These are phyloP conservation scores for Girardinichthys multiradiatus DNA, from an alignment of 2,113 vertebrate species.

Conservation along the genomic window DNA sequence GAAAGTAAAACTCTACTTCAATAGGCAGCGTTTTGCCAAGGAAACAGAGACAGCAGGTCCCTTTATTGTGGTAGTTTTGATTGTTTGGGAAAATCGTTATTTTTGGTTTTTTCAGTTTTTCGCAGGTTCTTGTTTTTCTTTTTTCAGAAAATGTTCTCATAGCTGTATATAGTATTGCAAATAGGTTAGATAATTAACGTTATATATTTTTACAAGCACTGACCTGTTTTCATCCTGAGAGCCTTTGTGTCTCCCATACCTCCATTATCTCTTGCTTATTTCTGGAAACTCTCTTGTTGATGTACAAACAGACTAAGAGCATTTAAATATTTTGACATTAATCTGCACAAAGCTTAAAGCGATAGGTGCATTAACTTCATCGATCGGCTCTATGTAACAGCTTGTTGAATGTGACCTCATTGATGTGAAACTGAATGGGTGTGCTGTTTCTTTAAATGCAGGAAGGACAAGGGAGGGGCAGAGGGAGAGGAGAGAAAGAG, in stretches of 20 bases:
- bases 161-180: neutral
- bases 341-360: neutral
- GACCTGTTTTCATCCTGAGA: neutral
- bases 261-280: neutral
- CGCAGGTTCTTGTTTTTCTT: neutral
- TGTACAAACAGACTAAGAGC: neutral
- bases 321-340: neutral
- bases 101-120: too few species aligned
- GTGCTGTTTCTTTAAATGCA: slow-evolving; percentile 71
- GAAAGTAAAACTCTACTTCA: too few species aligned
- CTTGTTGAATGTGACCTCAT: slow-evolving; percentile 28
- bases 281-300: neutral
- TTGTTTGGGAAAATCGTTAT: too few species aligned
- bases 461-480: slow-evolving; percentile 25
- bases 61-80: too few species aligned
- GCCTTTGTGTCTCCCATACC: neutral
- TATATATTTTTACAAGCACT: neutral
- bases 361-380: slow-evolving; percentile 6
- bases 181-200: too few species aligned
- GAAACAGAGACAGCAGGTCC: too few species aligned
- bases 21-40: too few species aligned
- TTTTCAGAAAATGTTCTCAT: neutral
- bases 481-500: slow-evolving; percentile 20
- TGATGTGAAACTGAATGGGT: neutral
- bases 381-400: neutral